Evolutionary conservation across 2,113 vertebrate species (phyloP), one percentile per base, ranked within the genome.

Genomic region (Rallus limicola): DNA sequence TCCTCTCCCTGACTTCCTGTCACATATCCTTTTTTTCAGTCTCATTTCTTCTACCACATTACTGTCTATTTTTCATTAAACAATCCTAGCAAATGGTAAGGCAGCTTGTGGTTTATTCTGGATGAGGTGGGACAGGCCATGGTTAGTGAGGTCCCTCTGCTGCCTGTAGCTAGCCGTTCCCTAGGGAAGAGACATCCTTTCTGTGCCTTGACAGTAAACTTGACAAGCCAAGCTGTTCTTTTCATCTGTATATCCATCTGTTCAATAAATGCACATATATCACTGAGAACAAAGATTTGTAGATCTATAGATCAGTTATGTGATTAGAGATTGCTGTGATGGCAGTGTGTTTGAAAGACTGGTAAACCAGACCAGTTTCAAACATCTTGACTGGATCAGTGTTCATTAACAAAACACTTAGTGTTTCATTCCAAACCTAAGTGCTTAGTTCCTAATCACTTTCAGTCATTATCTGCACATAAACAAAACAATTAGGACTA

Each of bases 161-260:
- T 87, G 29, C 28, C 25, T 0, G 0, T 52, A 25, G 59, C 9
- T 36, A 26, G 16, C 40, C 5, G 0, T 56, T 71, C 68, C 13
- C 13, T 18, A 16, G 23, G 16, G 25, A n/a, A 6, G 3, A 82
- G 15, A 17, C 9, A 3, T 55, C 55, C 64, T 38, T 4, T 1
- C 19, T n/a, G 11, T 2, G 1, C 8, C 10, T 55, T 59, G 26
- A 72, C 26, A 64, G 31, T 5, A 26, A 14, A 42, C 33, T 82
- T 77, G 3, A 13, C 42, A 82, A 78, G 19, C 16, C 53, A 88
- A 77, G 48, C 7, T 68, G 25, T n/a, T 53, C 74, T 58, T 71
- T 81, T n/a, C 21, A 71, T 42, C 34, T 63, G 6, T 36, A 48
- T 72, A 68, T 31, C 26, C n/a, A 48, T 48, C n/a, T 79, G 56